Evolutionary conservation across 2,797 vertebrate genomes (phyloP), one percentile per base, ranked within the genome.

Genomic region (Toxotes lorentzi): DNA sequence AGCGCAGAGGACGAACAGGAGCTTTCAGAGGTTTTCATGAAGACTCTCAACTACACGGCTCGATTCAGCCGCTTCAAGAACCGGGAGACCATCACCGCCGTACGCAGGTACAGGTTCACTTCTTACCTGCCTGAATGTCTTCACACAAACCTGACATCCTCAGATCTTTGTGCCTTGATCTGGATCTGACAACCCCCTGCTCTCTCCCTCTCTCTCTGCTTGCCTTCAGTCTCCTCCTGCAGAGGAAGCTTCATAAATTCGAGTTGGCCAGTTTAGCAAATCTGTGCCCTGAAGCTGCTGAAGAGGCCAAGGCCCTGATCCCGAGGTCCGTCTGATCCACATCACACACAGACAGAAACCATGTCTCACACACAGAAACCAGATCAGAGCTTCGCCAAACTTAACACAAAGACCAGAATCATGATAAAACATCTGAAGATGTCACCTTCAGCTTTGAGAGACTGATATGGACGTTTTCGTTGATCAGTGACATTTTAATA

Each of bases 31-130:
- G 97, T 99, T 41, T 99, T 99, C 94, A 99, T 99, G 97, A 99
- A 99, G 88, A 99, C 97, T 0, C 76, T 99, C 13, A 99, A 98
- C 93, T 99, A 99, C 89, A 99, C 97, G 0, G 96, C 96, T 0
- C 96, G 97, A 0, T 99, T 99, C 94, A 99, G 98, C 91, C 96
- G 97, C 78, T 99, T 99, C 92, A 99, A 99, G 88, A 99, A 99
- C 94, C 89, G 97, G 0, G 98, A 99, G 86, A 99, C 98, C 79
- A 99, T 99, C 30, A 97, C 97, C 16, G 99, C 98, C 0, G 97
- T 99, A 11, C 96, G 97, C 64, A 99, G 98, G 98, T 96, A 61
- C 51, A 0, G 40, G 2, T 5, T 16, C 63, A 4, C 34, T 21
- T 30, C 13, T 14, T 4, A 43, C 12, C 10, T 27, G 54, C 27